Percentiles rank a stretch among this genome's conserved stretches.
Evolutionary conservation across 2,113 vertebrate genomes (phyloP).

Genomic region (Boleophthalmus pectinirostris): DNA sequence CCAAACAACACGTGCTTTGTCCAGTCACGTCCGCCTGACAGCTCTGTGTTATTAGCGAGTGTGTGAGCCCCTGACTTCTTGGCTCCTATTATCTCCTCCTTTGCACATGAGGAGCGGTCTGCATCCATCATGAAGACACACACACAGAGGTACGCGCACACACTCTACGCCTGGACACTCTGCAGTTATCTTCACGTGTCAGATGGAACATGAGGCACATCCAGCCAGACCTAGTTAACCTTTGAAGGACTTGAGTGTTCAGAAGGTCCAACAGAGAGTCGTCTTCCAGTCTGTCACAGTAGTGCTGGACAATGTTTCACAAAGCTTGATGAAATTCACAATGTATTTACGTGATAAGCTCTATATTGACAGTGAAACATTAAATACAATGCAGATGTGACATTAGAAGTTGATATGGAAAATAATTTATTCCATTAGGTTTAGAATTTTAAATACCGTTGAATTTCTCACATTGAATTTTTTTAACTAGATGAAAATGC

Average conservation of each 20-base stretch:
- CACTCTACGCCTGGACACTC: slow-evolving; percentile 21
- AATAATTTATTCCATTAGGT: no score
- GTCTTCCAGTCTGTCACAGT: background rate
- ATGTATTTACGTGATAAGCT: background rate
- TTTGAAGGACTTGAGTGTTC: slow-evolving; percentile 42
- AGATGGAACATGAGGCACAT: slow-evolving; percentile 38
- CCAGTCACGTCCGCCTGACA: slow-evolving; percentile 42
- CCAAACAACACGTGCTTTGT: slow-evolving; percentile 49
- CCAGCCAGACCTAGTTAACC: slow-evolving; percentile 40
- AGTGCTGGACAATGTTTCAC: background rate
- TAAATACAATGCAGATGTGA: background rate
- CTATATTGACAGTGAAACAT: background rate
- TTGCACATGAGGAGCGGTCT: slow-evolving; percentile 62
- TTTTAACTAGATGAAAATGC: no score
- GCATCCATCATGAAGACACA: slow-evolving; percentile 40
- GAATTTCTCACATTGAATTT: no score
- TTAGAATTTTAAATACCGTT: no score
- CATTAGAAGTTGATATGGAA: no score
- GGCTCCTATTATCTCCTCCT: slow-evolving; percentile 56
- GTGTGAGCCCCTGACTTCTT: slow-evolving; percentile 46
- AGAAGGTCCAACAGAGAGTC: slow-evolving; percentile 19
- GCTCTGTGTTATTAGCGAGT: slow-evolving; percentile 55
- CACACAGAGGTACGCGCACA: slow-evolving; percentile 14
- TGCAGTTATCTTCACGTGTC: slow-evolving; percentile 65
- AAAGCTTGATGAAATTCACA: background rate